Evolutionary conservation across 2,888 invertebrate genomes (phyloP).

Genomic region (Sipha maydis): DNA sequence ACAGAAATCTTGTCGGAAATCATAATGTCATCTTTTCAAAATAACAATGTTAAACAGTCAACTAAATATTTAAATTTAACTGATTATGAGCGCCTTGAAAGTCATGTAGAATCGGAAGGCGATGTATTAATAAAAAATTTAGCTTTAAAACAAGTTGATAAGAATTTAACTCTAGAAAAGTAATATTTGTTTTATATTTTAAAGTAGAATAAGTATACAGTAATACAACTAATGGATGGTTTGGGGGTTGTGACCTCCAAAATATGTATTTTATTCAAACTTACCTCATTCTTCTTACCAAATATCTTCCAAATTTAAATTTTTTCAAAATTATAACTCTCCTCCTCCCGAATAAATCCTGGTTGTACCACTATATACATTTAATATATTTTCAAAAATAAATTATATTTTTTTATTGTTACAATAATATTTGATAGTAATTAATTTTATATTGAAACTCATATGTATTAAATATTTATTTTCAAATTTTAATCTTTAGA

Average conservation of each 20-base stretch:
- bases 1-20: neutral
- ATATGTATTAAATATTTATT: neutral
- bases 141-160: conserved; percentile 67
- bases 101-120: conserved; percentile 67
- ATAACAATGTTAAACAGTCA: conserved; percentile 7
- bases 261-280: neutral
- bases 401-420: neutral
- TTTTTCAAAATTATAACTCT: no score
- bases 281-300: no score
- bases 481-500: neutral
- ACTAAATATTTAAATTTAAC: conserved; percentile 42
- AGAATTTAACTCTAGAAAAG: conserved; percentile 66
- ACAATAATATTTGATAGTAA: neutral
- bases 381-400: neutral
- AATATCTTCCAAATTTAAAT: no score
- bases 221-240: no score
- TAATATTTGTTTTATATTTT: conserved; percentile 64
- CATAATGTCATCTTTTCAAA: conserved; percentile 28
- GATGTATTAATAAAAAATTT: conserved; percentile 67
- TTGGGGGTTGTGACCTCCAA: no score
- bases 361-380: neutral
- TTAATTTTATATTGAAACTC: neutral
- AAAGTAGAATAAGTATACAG: no score
- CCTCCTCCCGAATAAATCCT: no score
- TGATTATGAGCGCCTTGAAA: conserved; percentile 56